These are phyloP conservation scores for Xenotilapia flavipinnis DNA, from an alignment of 2,113 vertebrate species.

Conservation along the genomic window DNA sequence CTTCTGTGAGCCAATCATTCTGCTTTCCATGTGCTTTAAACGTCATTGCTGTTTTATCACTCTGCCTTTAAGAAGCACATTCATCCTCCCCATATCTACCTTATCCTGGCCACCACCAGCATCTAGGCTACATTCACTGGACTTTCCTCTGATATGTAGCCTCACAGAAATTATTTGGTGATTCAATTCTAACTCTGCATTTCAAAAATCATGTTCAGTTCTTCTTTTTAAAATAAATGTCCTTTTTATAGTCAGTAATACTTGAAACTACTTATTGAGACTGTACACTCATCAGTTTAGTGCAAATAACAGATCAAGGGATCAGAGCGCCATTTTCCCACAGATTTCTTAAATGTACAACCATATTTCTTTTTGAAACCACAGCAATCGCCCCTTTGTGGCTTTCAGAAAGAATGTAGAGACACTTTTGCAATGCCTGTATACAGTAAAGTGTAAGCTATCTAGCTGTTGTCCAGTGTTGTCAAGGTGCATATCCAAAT, in stretches of 20 bases:
- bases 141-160: background rate
- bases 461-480: background rate
- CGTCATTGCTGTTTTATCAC: background rate
- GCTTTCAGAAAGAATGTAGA: background rate
- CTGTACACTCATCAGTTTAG: background rate
- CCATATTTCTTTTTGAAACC: background rate
- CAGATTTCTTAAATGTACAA: background rate
- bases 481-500: background rate
- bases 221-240: background rate
- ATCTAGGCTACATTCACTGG: background rate
- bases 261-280: background rate
- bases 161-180: background rate
- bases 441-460: background rate
- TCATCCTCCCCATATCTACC: background rate
- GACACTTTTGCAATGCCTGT: background rate
- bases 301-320: background rate
- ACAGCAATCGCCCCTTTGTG: background rate
- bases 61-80: background rate
- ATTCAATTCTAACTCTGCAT: background rate
- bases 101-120: background rate
- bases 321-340: background rate
- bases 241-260: background rate
- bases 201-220: background rate
- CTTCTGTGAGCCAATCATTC: background rate
- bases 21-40: background rate